phyloP scores from a whole-genome alignment of 2,797 vertebrate species.

The Gymnoscopelus braueri region DNA sequence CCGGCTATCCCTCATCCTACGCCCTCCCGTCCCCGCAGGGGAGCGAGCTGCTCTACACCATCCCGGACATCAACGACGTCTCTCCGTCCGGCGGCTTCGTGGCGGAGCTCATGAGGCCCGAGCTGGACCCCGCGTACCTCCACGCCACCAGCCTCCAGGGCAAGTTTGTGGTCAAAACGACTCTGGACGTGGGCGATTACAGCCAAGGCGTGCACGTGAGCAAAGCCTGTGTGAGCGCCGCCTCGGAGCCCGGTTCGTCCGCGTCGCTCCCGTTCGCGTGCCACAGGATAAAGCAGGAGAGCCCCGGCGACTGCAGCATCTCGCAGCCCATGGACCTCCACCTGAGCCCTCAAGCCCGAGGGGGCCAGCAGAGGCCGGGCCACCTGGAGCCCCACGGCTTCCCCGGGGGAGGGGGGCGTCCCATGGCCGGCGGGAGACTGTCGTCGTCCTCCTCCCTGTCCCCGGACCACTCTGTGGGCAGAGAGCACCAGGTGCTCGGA shows the following conservation, averaged over 20 bases:
- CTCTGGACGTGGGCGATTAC: conserved; percentile 89
- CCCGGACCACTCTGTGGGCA: conserved; percentile 86
- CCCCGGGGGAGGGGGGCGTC: conserved; percentile 81
- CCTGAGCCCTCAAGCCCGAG: conserved; percentile 76
- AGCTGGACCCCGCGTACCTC: conserved; percentile 94
- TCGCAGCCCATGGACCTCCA: conserved; percentile 79
- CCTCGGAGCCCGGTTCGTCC: conserved; percentile 64
- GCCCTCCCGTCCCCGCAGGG: conserved; percentile 82
- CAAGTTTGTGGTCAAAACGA: conserved; percentile 93
- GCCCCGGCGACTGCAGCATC: conserved; percentile 82
- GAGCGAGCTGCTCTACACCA: conserved; percentile 81
- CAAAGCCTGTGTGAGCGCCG: conserved; percentile 72
- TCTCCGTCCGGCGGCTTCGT: conserved; percentile 96
- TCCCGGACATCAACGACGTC: conserved; percentile 93
- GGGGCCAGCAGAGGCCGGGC: conserved; percentile 78
- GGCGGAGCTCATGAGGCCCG: conserved; percentile 94
- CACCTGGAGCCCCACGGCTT: conserved; percentile 82
- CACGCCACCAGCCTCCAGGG: conserved; percentile 89
- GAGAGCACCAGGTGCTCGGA: conserved; percentile 84
- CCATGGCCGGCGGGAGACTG: conserved; percentile 78
- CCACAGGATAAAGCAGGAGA: conserved; percentile 93
- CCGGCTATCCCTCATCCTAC: conserved; percentile 84
- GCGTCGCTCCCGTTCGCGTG: conserved; percentile 80
- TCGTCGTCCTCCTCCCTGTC: conserved; percentile 86
- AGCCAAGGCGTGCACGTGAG: conserved; percentile 81